These are phyloP conservation scores for Patella caerulea DNA, from an alignment of 2,888 invertebrate species.

Conservation along the genomic window DNA sequence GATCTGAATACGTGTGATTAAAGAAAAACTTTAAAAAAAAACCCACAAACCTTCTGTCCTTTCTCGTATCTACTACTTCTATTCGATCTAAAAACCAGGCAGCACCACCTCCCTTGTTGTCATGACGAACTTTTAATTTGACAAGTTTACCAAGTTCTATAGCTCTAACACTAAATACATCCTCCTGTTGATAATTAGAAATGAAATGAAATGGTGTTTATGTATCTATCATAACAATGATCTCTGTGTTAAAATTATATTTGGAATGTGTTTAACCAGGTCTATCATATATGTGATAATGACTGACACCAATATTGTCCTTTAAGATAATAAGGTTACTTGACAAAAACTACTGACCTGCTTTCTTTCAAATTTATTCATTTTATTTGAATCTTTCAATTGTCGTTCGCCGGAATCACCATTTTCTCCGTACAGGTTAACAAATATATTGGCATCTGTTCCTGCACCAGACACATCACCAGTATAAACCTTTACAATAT, in stretches of 20 bases:
- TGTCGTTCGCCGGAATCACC: slow-evolving; percentile 69
- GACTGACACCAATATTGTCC: no score
- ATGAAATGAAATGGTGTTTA: neutral
- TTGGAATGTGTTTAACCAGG: no score
- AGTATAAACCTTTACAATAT: slow-evolving; percentile 67
- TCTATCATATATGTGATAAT: no score
- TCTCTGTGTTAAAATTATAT: no score
- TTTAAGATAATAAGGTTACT: no score
- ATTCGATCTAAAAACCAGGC: slow-evolving; percentile 71
- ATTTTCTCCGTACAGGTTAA: slow-evolving; percentile 66
- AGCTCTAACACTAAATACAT: slow-evolving; percentile 66
- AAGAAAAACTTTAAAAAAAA: neutral
- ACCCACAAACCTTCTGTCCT: slow-evolving; percentile 59
- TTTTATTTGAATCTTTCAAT: slow-evolving; percentile 63
- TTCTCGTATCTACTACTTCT: slow-evolving; percentile 66
- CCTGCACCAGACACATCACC: slow-evolving; percentile 69
- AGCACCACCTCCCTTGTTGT: slow-evolving; percentile 68
- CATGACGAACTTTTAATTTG: slow-evolving; percentile 70
- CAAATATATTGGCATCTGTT: slow-evolving; percentile 70
- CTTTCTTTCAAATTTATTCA: slow-evolving; percentile 70
- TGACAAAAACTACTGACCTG: slow-evolving; percentile 47
- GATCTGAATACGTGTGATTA: no score
- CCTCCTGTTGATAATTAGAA: slow-evolving; percentile 58
- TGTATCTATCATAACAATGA: no score
- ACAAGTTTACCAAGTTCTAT: slow-evolving; percentile 66